Evolutionary conservation across 2,888 invertebrate species (phyloP).

Genomic region (Trimorus sp.): DNA sequence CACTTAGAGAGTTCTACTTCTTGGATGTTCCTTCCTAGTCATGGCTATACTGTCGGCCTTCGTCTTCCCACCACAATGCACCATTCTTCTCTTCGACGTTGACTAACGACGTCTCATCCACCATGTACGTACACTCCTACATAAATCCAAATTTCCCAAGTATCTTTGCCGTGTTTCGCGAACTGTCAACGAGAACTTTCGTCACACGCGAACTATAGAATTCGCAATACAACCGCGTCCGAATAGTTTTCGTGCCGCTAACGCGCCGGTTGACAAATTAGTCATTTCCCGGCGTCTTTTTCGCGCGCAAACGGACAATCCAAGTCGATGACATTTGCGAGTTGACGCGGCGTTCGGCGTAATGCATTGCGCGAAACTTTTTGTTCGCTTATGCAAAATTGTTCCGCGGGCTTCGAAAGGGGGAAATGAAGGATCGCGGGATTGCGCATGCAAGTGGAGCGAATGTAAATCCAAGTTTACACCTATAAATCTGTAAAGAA

Average conservation of each 20-base stretch:
- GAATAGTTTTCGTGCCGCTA: conserved; percentile 53
- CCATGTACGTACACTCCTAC: conserved; percentile 62
- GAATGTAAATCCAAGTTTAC: neutral
- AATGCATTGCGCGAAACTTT: too few species aligned
- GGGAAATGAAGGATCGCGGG: neutral
- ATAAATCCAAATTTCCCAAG: conserved; percentile 67
- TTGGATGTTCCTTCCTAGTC: conserved; percentile 71
- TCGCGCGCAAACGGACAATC: neutral
- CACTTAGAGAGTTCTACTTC: conserved; percentile 70
- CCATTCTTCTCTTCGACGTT: conserved; percentile 76
- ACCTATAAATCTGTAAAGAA: neutral
- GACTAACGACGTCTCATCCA: conserved; percentile 74
- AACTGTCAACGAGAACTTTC: conserved; percentile 61
- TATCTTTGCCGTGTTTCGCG: conserved; percentile 64
- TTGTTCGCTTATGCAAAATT: neutral
- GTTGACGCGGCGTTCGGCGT: too few species aligned
- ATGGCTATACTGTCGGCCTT: conserved; percentile 65
- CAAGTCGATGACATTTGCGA: neutral
- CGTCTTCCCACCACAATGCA: conserved; percentile 72
- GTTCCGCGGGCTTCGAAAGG: neutral
- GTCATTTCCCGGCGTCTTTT: conserved; percentile 1
- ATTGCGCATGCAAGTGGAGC: neutral
- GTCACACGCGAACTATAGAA: conserved; percentile 59
- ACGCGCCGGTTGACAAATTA: conserved; percentile 43
- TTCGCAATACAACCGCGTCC: conserved; percentile 53